Evolutionary conservation across 2,888 invertebrate genomes (phyloP).

Genomic region (Lottia scabra): DNA sequence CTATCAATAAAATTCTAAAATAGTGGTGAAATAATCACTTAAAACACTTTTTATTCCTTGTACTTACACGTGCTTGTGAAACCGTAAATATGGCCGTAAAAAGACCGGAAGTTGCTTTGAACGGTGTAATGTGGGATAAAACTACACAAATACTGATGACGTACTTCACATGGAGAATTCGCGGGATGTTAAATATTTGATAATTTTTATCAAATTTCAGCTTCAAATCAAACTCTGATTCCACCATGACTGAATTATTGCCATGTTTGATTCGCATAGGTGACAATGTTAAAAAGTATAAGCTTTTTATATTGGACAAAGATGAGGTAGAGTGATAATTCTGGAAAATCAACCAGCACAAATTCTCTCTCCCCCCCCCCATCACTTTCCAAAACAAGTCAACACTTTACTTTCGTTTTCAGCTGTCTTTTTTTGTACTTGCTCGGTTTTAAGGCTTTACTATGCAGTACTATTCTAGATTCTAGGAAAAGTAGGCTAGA

Average conservation of each 20-base stretch:
- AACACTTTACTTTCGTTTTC: too few species aligned
- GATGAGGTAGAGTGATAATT: slow-evolving; percentile 38
- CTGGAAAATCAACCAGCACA: too few species aligned
- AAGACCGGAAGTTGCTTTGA: slow-evolving; percentile 17
- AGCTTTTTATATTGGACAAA: slow-evolving; percentile 42
- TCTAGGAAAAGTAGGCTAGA: too few species aligned
- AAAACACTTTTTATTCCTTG: too few species aligned
- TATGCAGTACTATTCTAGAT: too few species aligned
- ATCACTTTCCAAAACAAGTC: too few species aligned
- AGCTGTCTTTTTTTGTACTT: too few species aligned
- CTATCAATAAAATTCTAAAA: too few species aligned
- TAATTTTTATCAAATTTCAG: not conserved
- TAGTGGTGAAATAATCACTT: too few species aligned
- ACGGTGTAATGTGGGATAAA: slow-evolving; percentile 15
- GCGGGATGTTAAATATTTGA: not conserved
- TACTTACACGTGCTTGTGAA: slow-evolving; percentile 38
- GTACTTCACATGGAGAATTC: slow-evolving; percentile 24
- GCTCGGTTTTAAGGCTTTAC: too few species aligned
- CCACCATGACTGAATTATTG: slow-evolving; percentile 28
- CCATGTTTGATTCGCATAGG: slow-evolving; percentile 49
- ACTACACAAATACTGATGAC: slow-evolving; percentile 23
- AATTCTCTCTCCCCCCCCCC: too few species aligned
- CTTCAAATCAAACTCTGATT: not conserved
- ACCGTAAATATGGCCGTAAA: slow-evolving; percentile 21
- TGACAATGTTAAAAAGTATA: slow-evolving; percentile 51